Conservation (phyloP, 2,113 vertebrate genomes). For the Clarias magur region DNA sequence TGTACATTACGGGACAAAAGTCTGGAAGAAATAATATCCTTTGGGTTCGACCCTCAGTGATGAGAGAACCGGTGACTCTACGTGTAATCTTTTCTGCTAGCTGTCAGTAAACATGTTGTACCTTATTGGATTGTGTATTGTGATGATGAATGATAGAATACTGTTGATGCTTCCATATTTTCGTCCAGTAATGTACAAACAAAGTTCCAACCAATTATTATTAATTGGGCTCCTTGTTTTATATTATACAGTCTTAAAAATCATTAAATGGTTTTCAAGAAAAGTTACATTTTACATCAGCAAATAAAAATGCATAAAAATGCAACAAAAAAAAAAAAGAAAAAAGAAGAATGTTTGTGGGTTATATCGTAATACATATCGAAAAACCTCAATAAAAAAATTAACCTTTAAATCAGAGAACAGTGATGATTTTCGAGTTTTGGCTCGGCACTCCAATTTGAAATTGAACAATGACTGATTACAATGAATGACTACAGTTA, state of each 20-base stretch:
- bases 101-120: not conserved
- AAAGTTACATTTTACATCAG: not conserved
- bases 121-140: not conserved
- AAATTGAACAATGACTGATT: not conserved
- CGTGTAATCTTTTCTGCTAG: not conserved
- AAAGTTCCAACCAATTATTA: not conserved
- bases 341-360: constrained; percentile 24
- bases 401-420: not conserved
- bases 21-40: not conserved
- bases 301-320: constrained; percentile 14
- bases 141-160: not conserved
- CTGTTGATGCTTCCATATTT: not conserved
- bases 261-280: not conserved
- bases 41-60: not conserved
- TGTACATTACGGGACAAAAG: not conserved
- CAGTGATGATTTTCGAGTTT: not conserved
- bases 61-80: not conserved
- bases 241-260: constrained; percentile 33
- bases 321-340: not conserved
- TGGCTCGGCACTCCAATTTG: not conserved
- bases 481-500: not conserved
- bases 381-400: constrained; percentile 4
- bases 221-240: constrained; percentile 12
- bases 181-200: not conserved
- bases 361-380: constrained; percentile 46